Conservation (phyloP, 2,888 invertebrate genomes). For the Chirona hameri region DNA sequence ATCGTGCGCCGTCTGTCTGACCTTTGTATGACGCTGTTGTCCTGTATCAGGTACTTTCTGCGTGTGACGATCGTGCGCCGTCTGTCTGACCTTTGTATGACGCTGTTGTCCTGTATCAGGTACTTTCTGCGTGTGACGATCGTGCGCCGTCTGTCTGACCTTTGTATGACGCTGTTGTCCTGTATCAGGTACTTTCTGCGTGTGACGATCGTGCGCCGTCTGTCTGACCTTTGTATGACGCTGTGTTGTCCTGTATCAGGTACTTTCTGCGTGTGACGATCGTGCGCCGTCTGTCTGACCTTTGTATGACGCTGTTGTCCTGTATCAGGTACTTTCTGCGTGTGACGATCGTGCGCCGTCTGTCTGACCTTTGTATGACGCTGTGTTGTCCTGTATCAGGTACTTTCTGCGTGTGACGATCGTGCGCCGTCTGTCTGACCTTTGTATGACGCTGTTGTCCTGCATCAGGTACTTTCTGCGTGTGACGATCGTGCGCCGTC, state of each 20-base stretch:
- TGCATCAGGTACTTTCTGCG: conserved; percentile 78
- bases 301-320: conserved; percentile 48
- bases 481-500: conserved; percentile 88
- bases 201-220: conserved; percentile 88
- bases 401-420: conserved; percentile 96
- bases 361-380: conserved; percentile 79
- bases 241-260: conserved; percentile 49
- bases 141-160: conserved; percentile 86
- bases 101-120: conserved; percentile 49
- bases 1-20: conserved; percentile 91
- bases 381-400: conserved; percentile 49
- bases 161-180: conserved; percentile 48
- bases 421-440: conserved; percentile 86
- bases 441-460: conserved; percentile 48
- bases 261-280: conserved; percentile 96
- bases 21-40: conserved; percentile 51
- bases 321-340: conserved; percentile 78
- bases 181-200: conserved; percentile 78
- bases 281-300: conserved; percentile 86
- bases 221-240: conserved; percentile 79
- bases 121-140: conserved; percentile 96
- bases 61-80: conserved; percentile 92
- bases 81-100: conserved; percentile 77
- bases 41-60: conserved; percentile 72
- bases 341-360: conserved; percentile 88